Evolutionary conservation across 2,797 vertebrate species (phyloP), one percentile per base, ranked within the genome.

Genomic region (Poecilia velifera): DNA sequence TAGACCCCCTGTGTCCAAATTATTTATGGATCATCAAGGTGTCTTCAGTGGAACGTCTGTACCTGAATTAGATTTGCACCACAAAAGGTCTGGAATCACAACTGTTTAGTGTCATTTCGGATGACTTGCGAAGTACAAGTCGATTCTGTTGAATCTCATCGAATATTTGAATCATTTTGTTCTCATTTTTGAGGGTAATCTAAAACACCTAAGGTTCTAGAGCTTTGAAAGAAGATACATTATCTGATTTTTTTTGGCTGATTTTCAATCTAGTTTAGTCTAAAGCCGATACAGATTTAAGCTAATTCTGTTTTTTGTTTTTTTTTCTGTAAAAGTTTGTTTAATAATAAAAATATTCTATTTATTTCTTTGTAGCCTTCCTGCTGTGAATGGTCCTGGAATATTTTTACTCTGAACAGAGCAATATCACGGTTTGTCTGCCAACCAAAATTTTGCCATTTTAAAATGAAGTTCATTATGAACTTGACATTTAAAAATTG

Each of bases 1-100:
- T 31, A 79, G 89, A 78, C 90, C 87, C 83, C 90, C 86, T 83
- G 87, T n/a, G 84, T 87, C 80, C 79, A 79, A 90, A 93, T 93
- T 90, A 91, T 89, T 89, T 86, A 91, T 62, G 79, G 83, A 85
- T 91, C 88, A 81, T 92, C 82, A 83, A 81, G 84, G 74, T 84
- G 85, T 90, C 85, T 78, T 85, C 76, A 36, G 80, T 76, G 51
- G 45, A 83, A 73, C 76, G 59, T 73, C 59, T 82, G 77, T 84
- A 84, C 66, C 76, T 72, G 83, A 88, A 64, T 77, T 79, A 0
- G 16, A 73, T 77, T 80, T 76, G 75, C 39, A 53, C 49, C 77
- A 43, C 81, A 82, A 77, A 87, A 39, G 70, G 68, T 41, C 51
- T 47, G 22, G 82, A 82, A 86, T 82, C 76, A 70, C 39, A 81